Base-by-base conservation (phyloP, 2,888 invertebrate species). In the Ectropis crepuscularia region DNA sequence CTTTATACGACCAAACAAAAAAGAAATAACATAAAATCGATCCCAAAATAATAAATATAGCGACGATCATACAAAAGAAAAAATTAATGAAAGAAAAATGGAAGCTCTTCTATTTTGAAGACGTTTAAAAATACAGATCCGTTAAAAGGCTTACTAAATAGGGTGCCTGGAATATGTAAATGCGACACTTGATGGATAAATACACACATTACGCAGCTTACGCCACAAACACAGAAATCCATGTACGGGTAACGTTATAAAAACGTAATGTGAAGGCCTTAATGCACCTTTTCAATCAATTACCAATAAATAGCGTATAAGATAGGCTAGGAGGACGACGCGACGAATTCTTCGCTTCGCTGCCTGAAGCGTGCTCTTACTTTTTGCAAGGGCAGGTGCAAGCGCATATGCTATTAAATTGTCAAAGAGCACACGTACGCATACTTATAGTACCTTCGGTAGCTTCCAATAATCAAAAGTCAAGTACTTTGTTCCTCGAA, bases 371-470 rank as follows among this genome's bases (percentile, higher is more conserved):
- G 88, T 89, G 90, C 83, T 84, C 85, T 85, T 87, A 87, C 87
- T 92, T 92, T 92, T 92, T 92, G 91, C 90, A 89, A 72, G 67
- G 86, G 90, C 92, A 92, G 92, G 92, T 92, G 92, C 85, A 78
- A 73, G 81, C 80, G 83, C 90, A 91, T 91, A 90, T 91, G 92
- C 90, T 90, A 90, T 92, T 92, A 92, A 91, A 92, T 91, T 92
- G 90, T 92, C 92, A 92, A 92, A 91, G 90, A 85, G 81, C 81
- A 85, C 85, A 86, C 81, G 80, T 86, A 86, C 80, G 80, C 78
- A 82, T 81, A 80, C 79, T 82, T 78, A 78, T 77, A 75, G 50
- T 76, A 73, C 78, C 79, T 80, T 81, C 80, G 84, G 87, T 87
- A 86, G 79, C 81, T 80, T 80, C 76, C 81, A 88, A 86, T 85